Base-by-base conservation (phyloP, 2,797 vertebrate genomes). In the Vespertilio murinus region DNA sequence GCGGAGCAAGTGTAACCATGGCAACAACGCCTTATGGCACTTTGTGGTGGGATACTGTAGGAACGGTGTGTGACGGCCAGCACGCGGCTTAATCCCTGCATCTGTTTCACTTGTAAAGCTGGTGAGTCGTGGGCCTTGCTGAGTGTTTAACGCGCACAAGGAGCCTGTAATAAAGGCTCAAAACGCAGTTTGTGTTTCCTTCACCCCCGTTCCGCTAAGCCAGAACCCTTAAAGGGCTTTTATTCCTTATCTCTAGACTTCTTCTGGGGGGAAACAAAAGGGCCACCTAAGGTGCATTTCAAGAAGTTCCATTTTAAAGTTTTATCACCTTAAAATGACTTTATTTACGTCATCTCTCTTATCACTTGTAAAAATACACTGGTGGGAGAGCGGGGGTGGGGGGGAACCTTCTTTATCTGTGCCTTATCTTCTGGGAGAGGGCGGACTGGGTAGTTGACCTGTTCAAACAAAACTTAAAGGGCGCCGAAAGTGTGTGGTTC, bases 221-320 rank as follows among this genome's bases (percentile, higher is more conserved):
- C 49, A 45, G 75, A 80, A 33, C 52, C 8, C 54, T 59, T 33
- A 22, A 71, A 42, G 20, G 38, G 17, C 0, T 69, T 30, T 45
- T 38, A 28, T 82, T 95, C 90, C 14, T 71, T 78, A 70, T 67
- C 28, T 73, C 17, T 88, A 0, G n/a, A 61, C 67, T 70, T 87
- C 25, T 81, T 91, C 11, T 9, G 38, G 71, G 38, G 71, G 67
- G 47, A 67, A 67, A 56, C 28, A 92, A 61, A 61, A 61, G 61
- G 69, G 12, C 52, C 38, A 52, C 30, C 61, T 73, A 90, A 81
- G n/a, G 14, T 80, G 23, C 16, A 54, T 42, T 89, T 95, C 52
- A 70, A 65, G 61, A 91, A 89, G 11, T 82, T 92, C 65, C 35
- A 28, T 79, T 93, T 92, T 94, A 75, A 90, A 77, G 20, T 85